Evolutionary conservation across 2,113 vertebrate species (phyloP).

Genomic region (Noturus placidus): DNA sequence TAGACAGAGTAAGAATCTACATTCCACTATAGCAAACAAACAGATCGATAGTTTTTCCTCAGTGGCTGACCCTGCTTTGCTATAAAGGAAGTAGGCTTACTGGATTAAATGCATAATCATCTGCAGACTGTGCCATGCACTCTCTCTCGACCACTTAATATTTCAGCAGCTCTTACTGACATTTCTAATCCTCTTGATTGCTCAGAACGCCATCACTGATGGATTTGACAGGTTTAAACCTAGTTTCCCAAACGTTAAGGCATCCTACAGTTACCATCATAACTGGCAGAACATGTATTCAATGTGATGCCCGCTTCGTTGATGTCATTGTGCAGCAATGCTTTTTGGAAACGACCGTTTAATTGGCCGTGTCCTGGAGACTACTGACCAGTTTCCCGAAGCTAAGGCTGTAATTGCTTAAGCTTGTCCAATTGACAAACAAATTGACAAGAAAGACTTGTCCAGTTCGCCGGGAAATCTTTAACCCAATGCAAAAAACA

Average conservation of each 20-base stretch:
- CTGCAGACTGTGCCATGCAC: neutral
- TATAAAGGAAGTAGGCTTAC: neutral
- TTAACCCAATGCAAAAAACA: neutral
- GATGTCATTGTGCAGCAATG: neutral
- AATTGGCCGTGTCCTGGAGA: neutral
- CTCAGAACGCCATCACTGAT: neutral
- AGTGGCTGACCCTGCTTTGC: neutral
- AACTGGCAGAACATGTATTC: neutral
- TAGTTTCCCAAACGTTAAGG: neutral
- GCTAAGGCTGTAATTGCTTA: neutral
- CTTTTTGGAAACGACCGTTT: neutral
- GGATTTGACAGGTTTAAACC: neutral
- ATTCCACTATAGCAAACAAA: neutral
- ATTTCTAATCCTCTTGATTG: neutral
- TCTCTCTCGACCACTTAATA: neutral
- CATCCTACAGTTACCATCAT: neutral
- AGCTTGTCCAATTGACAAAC: neutral
- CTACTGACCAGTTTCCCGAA: neutral
- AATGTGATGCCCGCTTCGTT: neutral
- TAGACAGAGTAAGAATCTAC: neutral
- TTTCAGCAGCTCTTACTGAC: neutral
- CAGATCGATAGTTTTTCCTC: neutral
- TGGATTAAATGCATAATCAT: slow-evolving; percentile 33
- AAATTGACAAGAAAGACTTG: neutral
- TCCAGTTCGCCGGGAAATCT: neutral